Evolutionary conservation across 2,797 vertebrate genomes (phyloP), one percentile per base, ranked within the genome.

Genomic region (Tapirus indicus): DNA sequence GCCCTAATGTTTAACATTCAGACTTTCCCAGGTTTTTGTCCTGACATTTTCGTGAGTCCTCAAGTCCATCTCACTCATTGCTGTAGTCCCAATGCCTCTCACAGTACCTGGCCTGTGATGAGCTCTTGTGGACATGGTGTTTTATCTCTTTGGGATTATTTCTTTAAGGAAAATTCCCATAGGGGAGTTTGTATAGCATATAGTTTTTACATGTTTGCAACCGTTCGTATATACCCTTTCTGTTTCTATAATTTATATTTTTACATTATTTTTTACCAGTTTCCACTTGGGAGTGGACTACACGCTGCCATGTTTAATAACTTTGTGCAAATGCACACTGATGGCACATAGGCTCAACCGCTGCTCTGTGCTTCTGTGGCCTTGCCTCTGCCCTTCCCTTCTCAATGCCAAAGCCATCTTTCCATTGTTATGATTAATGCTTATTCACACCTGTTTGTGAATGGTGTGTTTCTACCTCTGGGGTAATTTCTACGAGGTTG

Each of bases 311-410:
- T 6, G 44, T 69, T 44, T 68, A 85, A 32, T 44, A 75, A 35
- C n/a, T 74, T 47, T 69, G 29, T 12, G 7, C 20, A 44, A 62
- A 29, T 2, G 5, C 21, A 27, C 10, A 7, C 13, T 18, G 49
- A 71, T 0, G 35, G 35, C 62, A 10, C n/a, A 5, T 4, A 17
- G 32, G 38, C 44, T 69, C 32, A 35, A 7, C 29, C 14, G 4
- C 13, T 2, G 3, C 11, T 1, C 18, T 35, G 9, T 7, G 44
- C 29, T 66, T 27, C 20, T 2, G 7, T 3, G 21, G 52, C 66
- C 29, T 91, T 75, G 35, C 58, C 78, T 35, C 56, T 16, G 25
- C 7, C 14, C 21, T 23, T 38, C 58, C 69, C 20, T 27, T 41
- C 21, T 58, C n/a, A 11, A 35, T 21, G 72, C 52, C 47, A 44